These are phyloP conservation scores for Rotaria socialis DNA, from an alignment of 2,888 invertebrate species.

Conservation along the genomic window DNA sequence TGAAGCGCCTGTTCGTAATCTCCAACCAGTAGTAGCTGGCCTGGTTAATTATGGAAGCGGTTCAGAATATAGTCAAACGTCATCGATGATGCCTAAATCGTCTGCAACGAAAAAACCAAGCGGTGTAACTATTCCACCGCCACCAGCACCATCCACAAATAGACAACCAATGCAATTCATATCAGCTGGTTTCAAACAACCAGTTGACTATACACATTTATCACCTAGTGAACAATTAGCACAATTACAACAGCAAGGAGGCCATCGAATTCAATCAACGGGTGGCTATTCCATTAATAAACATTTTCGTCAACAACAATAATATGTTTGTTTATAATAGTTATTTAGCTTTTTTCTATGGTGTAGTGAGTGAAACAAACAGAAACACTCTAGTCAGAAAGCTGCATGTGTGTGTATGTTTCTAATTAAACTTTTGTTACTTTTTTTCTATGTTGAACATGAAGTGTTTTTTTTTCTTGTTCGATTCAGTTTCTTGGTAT, in stretches of 20 bases:
- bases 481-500: conserved; percentile 2
- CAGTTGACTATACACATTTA: background rate
- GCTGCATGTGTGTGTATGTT: background rate
- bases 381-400: background rate
- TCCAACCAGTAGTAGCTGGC: background rate
- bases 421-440: background rate
- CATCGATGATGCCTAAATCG: background rate
- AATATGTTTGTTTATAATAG: background rate
- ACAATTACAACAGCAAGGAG: conserved; percentile 26
- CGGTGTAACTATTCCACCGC: conserved; percentile 1
- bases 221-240: conserved; percentile 24
- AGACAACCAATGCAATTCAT: conserved; percentile 26
- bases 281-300: background rate
- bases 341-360: background rate
- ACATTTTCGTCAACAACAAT: conserved; percentile 18
- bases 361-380: background rate
- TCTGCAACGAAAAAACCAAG: background rate
- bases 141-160: background rate
- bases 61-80: background rate
- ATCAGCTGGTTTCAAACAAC: conserved; percentile 9
- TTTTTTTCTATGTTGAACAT: background rate
- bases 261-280: conserved; percentile 26
- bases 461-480: background rate
- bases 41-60: background rate
- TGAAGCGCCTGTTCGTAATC: conserved; percentile 10